Conservation (phyloP, 2,888 invertebrate genomes). For the Timema podura region DNA sequence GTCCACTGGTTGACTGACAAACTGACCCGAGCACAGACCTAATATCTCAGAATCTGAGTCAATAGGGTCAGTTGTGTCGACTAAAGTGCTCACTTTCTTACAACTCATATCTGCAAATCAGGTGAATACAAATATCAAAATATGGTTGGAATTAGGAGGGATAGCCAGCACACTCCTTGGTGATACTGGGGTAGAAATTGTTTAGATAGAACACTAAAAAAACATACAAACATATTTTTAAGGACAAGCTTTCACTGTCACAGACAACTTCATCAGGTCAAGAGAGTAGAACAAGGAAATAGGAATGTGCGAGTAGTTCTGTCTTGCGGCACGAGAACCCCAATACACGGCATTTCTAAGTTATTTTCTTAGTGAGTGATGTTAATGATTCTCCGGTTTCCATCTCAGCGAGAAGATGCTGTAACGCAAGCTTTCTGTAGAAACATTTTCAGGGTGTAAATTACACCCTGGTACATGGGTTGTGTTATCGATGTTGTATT, state of each 20-base stretch:
- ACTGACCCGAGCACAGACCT: slow-evolving; percentile 51
- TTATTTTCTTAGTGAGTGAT: neutral
- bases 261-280: too few relatives aligned
- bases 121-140: too few relatives aligned
- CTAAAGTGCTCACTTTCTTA: too few relatives aligned
- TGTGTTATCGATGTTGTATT: neutral
- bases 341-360: neutral
- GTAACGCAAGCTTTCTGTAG: neutral
- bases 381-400: neutral
- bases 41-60: slow-evolving; percentile 32
- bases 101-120: too few relatives aligned
- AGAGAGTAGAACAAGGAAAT: too few relatives aligned
- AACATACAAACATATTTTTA: too few relatives aligned
- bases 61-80: neutral
- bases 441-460: neutral
- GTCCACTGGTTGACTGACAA: slow-evolving; percentile 43
- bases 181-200: too few relatives aligned
- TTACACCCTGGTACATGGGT: neutral
- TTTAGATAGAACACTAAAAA: too few relatives aligned
- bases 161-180: too few relatives aligned
- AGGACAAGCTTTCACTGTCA: too few relatives aligned
- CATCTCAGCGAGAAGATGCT: neutral
- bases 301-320: neutral
- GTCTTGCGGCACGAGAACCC: neutral
- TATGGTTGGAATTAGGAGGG: too few relatives aligned